Percentiles rank a stretch among this genome's conserved stretches.
These are phyloP conservation scores for Incurvaria masculella DNA, from an alignment of 2,888 invertebrate genomes.

Conservation along the genomic window DNA sequence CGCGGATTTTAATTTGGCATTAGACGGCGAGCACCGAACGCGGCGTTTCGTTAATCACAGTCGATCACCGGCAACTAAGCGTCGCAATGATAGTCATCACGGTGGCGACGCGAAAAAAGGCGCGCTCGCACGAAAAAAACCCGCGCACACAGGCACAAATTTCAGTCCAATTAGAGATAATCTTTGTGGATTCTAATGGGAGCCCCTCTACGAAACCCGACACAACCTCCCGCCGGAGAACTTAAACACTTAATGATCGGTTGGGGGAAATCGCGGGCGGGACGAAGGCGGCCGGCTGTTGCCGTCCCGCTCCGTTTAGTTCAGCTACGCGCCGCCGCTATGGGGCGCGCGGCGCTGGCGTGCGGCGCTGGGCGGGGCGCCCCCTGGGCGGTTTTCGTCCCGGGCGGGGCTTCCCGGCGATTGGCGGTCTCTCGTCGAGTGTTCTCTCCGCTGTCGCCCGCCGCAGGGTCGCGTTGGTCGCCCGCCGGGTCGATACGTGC, in stretches of 20 bases:
- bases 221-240: conserved; percentile 56
- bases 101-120: conserved; percentile 25
- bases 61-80: conserved; percentile 41
- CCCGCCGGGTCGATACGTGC: conserved; percentile 44
- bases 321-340: conserved; percentile 36
- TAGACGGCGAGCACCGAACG: not conserved
- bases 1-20: no score
- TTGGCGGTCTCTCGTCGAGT: conserved; percentile 36
- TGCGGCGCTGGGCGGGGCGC: conserved; percentile 27
- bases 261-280: conserved; percentile 57
- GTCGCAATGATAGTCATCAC: conserved; percentile 47
- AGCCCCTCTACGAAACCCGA: conserved; percentile 50
- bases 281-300: conserved; percentile 44
- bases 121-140: conserved; percentile 29
- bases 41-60: conserved; percentile 24
- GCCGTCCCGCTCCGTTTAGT: conserved; percentile 46
- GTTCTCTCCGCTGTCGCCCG: conserved; percentile 47
- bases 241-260: conserved; percentile 58
- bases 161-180: conserved; percentile 56
- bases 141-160: conserved; percentile 52
- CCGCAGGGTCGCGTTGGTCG: conserved; percentile 44
- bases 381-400: conserved; percentile 28
- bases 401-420: conserved; percentile 26
- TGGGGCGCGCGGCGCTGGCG: conserved; percentile 36
- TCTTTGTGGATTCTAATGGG: conserved; percentile 58